Percentiles rank a stretch among this genome's conserved stretches.
Evolutionary conservation across 2,888 invertebrate species (phyloP).

Genomic region (Acanthosepion pharaonis): DNA sequence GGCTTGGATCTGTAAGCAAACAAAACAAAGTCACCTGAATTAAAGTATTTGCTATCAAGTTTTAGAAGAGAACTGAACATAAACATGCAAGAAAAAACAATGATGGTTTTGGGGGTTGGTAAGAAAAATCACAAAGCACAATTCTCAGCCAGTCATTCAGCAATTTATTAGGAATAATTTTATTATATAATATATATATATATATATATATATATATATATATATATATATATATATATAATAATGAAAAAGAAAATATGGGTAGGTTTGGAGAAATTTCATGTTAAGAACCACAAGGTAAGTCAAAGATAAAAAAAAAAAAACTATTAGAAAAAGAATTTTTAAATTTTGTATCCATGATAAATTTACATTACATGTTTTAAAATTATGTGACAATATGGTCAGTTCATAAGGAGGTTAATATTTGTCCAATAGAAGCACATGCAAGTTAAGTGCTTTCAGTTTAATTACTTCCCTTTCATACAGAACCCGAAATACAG

Average conservation of each 20-base stretch:
- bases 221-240: no score
- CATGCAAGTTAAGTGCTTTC: background rate
- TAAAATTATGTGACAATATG: background rate
- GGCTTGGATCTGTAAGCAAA: constrained; percentile 64
- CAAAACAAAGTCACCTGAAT: constrained; percentile 34
- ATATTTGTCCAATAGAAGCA: background rate
- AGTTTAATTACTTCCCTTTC: background rate
- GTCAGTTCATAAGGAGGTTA: background rate
- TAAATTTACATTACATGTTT: background rate
- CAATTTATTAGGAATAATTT: background rate
- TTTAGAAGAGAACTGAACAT: no score
- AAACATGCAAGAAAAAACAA: no score
- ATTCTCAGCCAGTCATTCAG: background rate
- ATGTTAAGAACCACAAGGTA: background rate
- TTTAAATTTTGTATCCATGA: no score
- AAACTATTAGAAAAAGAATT: background rate
- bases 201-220: no score
- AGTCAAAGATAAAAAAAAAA: background rate
- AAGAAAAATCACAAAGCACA: background rate
- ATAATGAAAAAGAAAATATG: background rate
- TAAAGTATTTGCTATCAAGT: background rate
- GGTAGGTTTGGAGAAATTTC: background rate
- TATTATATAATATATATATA: no score
- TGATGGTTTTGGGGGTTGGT: no score
- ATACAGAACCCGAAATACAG: background rate